Evolutionary conservation across 2,888 invertebrate species (phyloP), one percentile per base, ranked within the genome.

Genomic region (Caenorhabditis uteleia): DNA sequence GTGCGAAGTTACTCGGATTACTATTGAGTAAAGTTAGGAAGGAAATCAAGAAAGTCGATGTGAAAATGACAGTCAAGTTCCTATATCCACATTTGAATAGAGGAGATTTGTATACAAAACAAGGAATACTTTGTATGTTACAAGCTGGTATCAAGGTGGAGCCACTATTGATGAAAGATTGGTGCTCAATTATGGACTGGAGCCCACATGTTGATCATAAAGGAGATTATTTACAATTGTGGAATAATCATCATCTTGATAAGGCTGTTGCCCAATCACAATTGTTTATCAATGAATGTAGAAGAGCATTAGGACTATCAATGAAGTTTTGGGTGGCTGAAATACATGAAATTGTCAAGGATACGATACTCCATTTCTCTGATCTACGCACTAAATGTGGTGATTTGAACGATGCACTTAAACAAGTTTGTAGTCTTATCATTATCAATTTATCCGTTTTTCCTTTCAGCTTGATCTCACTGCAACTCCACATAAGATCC

Each of bases 261-360:
- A 78, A 82, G 69, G 78, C 77, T 1, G 81, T 82, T n/a, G 83
- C 82, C 7, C 83, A 83, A 55, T 83, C 82, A 1, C 83, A 83
- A 51, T 73, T 78, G 1, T 83, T 83, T 70, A 82, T 83, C 53
- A 83, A 83, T 60, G 83, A 83, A 57, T 83, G 83, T 39, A 77
- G 83, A 29, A 66, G 83, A 16, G 83, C 83, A 4, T 61, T 83
- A 18, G 83, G 83, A 1, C 64, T 83, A n/a, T 77, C 82, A 27
- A 83, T 83, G 83, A 83, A 83, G 50, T 83, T 83, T 73, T 83
- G 83, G 83, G 83, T 83, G 29, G 83, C 83, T 7, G 83, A 83
- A 50, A 83, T 83, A 20, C 83, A 83, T 61, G 83, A 83, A 51
- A 83, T 83, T 50, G 83, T 83, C 51, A 83, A 83, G 57, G 80